Evolutionary conservation across 2,888 invertebrate species (phyloP).

Genomic region (Machimus atricapillus): DNA sequence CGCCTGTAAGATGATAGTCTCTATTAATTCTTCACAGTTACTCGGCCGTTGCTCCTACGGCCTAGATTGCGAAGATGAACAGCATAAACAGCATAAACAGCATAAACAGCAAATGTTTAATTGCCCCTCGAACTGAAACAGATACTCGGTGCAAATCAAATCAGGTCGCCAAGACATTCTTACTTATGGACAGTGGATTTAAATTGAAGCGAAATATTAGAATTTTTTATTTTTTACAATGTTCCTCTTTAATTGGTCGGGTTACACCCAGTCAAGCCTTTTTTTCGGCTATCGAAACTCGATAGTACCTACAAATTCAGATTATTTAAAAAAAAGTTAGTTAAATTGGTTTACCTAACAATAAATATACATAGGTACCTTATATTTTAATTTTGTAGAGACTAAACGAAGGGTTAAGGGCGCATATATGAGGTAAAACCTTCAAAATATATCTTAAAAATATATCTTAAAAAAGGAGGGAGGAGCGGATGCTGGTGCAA

Average conservation of each 20-base stretch:
- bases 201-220: background rate
- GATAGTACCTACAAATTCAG: no score
- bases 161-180: background rate
- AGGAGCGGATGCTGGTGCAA: background rate
- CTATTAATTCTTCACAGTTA: constrained; percentile 30
- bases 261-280: no score
- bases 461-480: no score
- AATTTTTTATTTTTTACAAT: background rate
- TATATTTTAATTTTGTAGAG: no score
- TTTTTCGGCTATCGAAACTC: no score
- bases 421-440: no score
- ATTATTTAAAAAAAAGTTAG: no score
- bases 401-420: no score
- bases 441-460: no score
- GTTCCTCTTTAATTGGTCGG: background rate
- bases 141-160: background rate
- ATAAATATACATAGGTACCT: no score
- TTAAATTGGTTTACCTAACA: no score
- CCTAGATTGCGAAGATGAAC: background rate
- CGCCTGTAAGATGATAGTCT: constrained; percentile 7
- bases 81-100: background rate
- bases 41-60: constrained; percentile 1
- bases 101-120: constrained; percentile 3
- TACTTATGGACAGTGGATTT: background rate
- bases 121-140: background rate